A percentile compares a stretch with the other conserved stretches of the same genome.
Evolutionary conservation across 1,140 invertebrate species (phyloP).

Genomic region (Asbolus verrucosus): DNA sequence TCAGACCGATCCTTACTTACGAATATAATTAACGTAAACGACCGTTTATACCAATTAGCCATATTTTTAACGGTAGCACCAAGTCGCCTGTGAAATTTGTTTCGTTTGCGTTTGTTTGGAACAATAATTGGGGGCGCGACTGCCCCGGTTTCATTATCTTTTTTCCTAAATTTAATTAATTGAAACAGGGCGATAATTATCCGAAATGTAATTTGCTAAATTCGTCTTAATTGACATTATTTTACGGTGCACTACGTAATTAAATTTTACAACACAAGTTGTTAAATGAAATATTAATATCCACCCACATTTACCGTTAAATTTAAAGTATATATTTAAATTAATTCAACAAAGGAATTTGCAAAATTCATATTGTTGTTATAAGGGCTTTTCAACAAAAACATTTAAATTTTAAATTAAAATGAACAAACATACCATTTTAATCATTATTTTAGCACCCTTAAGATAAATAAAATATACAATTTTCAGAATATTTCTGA

Average conservation of each 20-base stretch:
- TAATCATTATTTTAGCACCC: too few relatives aligned
- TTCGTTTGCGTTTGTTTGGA: slow-evolving; percentile 32
- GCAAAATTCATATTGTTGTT: too few relatives aligned
- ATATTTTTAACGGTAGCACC: slow-evolving; percentile 32
- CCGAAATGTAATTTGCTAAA: slow-evolving; percentile 31
- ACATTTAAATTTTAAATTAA: too few relatives aligned
- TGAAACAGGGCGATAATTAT: slow-evolving; percentile 18
- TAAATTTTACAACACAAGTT: not conserved
- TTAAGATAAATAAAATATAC: too few relatives aligned
- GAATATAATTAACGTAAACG: slow-evolving; percentile 33
- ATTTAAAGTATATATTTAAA: too few relatives aligned
- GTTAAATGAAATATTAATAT: not conserved
- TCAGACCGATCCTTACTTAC: slow-evolving; percentile 27
- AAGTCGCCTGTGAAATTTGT: slow-evolving; percentile 32
- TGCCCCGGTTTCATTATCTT: slow-evolving; percentile 23
- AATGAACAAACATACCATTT: too few relatives aligned
- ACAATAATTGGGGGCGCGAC: slow-evolving; percentile 28
- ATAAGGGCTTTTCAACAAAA: too few relatives aligned
- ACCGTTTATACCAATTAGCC: slow-evolving; percentile 31
- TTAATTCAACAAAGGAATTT: too few relatives aligned
- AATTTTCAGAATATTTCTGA: too few relatives aligned
- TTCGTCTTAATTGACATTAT: slow-evolving; percentile 16
- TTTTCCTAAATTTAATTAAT: slow-evolving; percentile 36
- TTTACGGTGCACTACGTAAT: slow-evolving; percentile 2
- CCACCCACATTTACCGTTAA: not conserved